Conservation (phyloP, 2,888 invertebrate genomes). For the Ctenicera cuprea region DNA sequence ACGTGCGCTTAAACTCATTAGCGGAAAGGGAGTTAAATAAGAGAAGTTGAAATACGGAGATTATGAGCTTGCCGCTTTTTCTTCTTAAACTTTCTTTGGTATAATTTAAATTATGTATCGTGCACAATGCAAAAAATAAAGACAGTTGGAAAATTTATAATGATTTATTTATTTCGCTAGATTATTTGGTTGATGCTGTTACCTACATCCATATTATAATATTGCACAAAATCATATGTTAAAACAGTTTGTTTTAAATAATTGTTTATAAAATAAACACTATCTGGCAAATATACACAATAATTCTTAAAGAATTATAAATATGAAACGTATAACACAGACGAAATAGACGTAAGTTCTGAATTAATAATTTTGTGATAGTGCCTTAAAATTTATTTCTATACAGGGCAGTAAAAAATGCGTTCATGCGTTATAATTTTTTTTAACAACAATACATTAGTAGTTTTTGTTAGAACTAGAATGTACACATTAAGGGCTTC, state of each 20-base stretch:
- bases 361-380: too few relatives aligned
- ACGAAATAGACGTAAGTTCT: too few relatives aligned
- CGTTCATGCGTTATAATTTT: too few relatives aligned
- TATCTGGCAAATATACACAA: conserved; percentile 40
- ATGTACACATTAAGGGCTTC: too few relatives aligned
- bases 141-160: conserved; percentile 20
- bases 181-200: conserved; percentile 11
- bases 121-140: conserved; percentile 23
- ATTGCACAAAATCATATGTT: conserved; percentile 37
- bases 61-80: neutral
- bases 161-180: conserved; percentile 43
- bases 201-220: conserved; percentile 24
- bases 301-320: conserved; percentile 21
- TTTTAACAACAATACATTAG: too few relatives aligned
- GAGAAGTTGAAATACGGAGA: neutral
- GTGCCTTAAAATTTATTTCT: too few relatives aligned
- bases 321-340: conserved; percentile 10
- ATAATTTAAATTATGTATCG: too few relatives aligned
- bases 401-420: neutral
- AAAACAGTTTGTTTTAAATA: conserved; percentile 8
- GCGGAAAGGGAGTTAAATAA: conserved; percentile 12
- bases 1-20: conserved; percentile 53
- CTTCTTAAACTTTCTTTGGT: too few relatives aligned
- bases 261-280: conserved; percentile 30
- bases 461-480: too few relatives aligned